phyloP scores from a whole-genome alignment of 2,888 invertebrate species.

The Spisula subtruncata region DNA sequence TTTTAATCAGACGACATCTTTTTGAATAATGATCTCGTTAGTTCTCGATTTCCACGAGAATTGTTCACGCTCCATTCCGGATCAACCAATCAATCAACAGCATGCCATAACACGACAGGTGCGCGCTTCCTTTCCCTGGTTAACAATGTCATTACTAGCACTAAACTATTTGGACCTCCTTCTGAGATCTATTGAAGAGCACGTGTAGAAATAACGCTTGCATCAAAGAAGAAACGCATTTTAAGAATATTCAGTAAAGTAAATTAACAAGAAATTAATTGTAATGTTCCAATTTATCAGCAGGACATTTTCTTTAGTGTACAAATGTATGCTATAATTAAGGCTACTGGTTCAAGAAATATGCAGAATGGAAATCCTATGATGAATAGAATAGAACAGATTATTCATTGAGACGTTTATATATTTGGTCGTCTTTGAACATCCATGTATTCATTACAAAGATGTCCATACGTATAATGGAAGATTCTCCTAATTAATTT shows the following conservation, averaged over 20 bases:
- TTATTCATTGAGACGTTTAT: no score
- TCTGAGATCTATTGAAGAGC: constrained; percentile 25
- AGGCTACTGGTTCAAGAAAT: background rate
- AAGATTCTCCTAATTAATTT: no score
- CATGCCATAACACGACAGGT: constrained; percentile 65
- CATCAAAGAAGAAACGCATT: constrained; percentile 40
- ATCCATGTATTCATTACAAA: no score
- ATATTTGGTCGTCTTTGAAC: no score
- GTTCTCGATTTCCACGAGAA: constrained; percentile 70
- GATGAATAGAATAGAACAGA: no score
- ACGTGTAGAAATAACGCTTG: constrained; percentile 15
- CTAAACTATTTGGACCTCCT: constrained; percentile 39
- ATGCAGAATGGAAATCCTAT: background rate
- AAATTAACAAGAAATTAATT: constrained; percentile 6
- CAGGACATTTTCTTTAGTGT: background rate
- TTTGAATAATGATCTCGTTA: constrained; percentile 75
- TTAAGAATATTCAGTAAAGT: background rate
- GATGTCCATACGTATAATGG: no score
- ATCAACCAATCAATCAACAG: constrained; percentile 68
- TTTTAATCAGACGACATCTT: constrained; percentile 65
- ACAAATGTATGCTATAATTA: background rate
- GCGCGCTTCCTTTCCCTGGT: constrained; percentile 34
- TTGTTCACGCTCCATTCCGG: constrained; percentile 66
- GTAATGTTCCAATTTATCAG: background rate
- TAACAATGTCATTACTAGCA: constrained; percentile 44